Conservation (phyloP, 2,797 vertebrate species). For the Hydrocynus forskahlii region DNA sequence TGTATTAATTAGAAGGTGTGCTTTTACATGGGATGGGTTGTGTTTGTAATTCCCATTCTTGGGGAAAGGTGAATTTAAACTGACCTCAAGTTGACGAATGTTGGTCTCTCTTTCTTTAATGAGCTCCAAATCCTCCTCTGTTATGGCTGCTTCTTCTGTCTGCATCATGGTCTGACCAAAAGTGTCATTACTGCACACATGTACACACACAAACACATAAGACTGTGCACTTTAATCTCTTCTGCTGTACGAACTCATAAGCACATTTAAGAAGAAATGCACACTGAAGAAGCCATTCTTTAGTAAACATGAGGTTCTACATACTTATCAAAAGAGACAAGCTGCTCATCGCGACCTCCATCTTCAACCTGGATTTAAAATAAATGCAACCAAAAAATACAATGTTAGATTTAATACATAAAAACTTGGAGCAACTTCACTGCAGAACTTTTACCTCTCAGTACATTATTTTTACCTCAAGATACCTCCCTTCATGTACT, state of each 20-base stretch:
- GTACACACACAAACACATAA: conserved; percentile 42
- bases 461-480: no score
- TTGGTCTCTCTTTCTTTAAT: conserved; percentile 96
- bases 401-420: no score
- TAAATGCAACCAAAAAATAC: conserved; percentile 40
- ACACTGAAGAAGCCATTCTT: background rate
- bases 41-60: background rate
- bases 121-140: conserved; percentile 93
- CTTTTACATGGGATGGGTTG: no score
- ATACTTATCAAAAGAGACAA: conserved; percentile 96
- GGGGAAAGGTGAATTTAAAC: background rate
- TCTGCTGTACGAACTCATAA: background rate
- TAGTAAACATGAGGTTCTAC: conserved; percentile 32
- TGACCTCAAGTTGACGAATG: conserved; percentile 92
- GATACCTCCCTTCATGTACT: no score
- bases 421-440: no score
- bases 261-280: background rate
- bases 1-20: no score
- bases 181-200: conserved; percentile 86
- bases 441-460: no score
- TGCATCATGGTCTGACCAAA: conserved; percentile 90
- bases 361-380: conserved; percentile 82
- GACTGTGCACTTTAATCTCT: background rate
- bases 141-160: conserved; percentile 86
- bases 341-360: conserved; percentile 85